Conservation (phyloP, 2,113 vertebrate species). For the Oreochromis spilurus region DNA sequence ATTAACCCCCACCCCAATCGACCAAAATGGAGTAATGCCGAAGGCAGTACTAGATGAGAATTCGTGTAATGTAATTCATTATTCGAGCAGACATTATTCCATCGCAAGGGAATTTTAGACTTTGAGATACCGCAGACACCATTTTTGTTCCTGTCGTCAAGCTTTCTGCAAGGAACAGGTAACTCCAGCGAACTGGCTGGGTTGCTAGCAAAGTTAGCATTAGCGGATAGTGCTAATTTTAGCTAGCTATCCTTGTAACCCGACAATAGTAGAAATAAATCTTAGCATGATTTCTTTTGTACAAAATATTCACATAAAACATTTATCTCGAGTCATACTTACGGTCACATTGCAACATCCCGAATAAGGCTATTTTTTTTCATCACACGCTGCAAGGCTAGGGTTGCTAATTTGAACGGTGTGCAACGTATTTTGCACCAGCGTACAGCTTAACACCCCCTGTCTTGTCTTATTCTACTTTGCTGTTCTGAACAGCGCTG, state of each 20-base stretch:
- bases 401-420: background rate
- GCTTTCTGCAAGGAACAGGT: constrained; percentile 6
- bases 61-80: background rate
- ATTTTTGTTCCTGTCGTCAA: background rate
- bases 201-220: background rate
- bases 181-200: background rate
- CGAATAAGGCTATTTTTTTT: background rate
- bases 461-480: background rate
- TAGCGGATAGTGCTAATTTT: background rate
- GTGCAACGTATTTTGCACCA: background rate
- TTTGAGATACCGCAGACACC: background rate
- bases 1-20: background rate
- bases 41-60: background rate
- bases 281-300: background rate
- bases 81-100: background rate
- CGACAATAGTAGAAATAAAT: background rate
- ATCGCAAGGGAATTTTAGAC: background rate
- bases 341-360: background rate
- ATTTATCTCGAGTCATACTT: background rate
- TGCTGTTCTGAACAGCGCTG: background rate
- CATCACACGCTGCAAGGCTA: background rate
- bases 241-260: background rate
- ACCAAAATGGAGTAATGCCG: background rate
- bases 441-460: background rate
- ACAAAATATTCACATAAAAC: background rate